Evolutionary conservation across 2,797 vertebrate genomes (phyloP).

Genomic region (Macrochelys suwanniensis): DNA sequence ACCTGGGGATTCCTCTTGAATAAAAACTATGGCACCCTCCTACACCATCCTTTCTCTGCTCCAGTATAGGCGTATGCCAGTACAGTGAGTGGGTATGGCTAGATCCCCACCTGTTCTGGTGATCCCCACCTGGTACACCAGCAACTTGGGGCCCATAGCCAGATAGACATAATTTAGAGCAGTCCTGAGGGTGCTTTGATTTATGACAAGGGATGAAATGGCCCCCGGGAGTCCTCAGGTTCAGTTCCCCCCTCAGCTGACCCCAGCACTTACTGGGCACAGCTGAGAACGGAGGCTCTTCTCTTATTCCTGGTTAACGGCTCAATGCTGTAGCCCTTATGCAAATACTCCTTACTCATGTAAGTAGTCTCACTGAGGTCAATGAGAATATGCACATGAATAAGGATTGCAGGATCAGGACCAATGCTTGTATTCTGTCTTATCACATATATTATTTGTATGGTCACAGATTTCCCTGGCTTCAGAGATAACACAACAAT

Average conservation of each 20-base stretch:
- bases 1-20: neutral
- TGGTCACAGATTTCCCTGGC: constrained; percentile 42
- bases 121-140: constrained; percentile 13
- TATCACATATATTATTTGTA: neutral
- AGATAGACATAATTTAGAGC: constrained; percentile 32
- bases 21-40: neutral
- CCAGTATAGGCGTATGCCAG: neutral
- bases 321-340: neutral
- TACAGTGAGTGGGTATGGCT: neutral
- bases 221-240: constrained; percentile 20
- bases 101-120: neutral
- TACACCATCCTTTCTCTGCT: neutral
- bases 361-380: constrained; percentile 50
- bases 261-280: neutral
- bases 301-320: neutral
- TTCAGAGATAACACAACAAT: neutral
- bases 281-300: neutral
- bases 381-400: constrained; percentile 47
- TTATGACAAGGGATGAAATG: constrained; percentile 48
- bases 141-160: constrained; percentile 20
- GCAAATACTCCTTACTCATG: constrained; percentile 6
- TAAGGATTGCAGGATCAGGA: constrained; percentile 57
- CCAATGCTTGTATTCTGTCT: constrained; percentile 37
- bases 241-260: neutral
- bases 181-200: neutral